phyloP scores from a whole-genome alignment of 2,113 vertebrate genomes.

The Cercocebus atys region DNA sequence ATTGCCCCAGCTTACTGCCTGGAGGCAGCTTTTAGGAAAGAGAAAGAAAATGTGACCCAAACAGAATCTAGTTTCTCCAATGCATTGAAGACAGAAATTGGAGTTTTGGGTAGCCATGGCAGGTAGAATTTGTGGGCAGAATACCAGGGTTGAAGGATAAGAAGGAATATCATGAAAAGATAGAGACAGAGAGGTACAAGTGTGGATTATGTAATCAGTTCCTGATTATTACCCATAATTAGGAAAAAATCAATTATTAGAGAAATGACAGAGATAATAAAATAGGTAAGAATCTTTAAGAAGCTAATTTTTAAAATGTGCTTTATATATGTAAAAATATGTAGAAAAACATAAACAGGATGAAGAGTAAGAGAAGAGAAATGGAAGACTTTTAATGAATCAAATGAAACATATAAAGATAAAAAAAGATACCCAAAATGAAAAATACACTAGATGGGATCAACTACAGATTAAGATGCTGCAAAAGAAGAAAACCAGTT shows the following conservation, averaged over 20 bases:
- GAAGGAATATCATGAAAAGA: not conserved
- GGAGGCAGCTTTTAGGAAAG: not conserved
- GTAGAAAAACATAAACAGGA: not conserved
- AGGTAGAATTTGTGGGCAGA: not conserved
- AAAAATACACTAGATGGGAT: not conserved
- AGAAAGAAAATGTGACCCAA: not conserved
- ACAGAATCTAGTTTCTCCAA: not conserved
- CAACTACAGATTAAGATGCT: not conserved
- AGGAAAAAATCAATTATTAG: not conserved
- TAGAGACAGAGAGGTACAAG: accelerated
- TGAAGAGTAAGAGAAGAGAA: not conserved
- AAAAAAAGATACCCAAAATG: not conserved
- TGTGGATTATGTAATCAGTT: too few relatives aligned
- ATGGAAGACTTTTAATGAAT: not conserved
- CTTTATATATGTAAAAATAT: not conserved
- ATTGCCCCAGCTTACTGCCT: not conserved
- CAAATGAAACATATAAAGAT: not conserved
- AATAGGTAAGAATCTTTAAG: not conserved
- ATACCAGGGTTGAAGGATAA: not conserved
- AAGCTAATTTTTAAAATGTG: not conserved
- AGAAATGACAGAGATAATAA: not conserved
- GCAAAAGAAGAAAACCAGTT: not conserved
- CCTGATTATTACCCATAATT: not conserved
- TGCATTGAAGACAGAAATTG: not conserved
- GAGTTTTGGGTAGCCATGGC: not conserved